Evolutionary conservation across 2,113 vertebrate species (phyloP).

Genomic region (Malurus cyaneus): DNA sequence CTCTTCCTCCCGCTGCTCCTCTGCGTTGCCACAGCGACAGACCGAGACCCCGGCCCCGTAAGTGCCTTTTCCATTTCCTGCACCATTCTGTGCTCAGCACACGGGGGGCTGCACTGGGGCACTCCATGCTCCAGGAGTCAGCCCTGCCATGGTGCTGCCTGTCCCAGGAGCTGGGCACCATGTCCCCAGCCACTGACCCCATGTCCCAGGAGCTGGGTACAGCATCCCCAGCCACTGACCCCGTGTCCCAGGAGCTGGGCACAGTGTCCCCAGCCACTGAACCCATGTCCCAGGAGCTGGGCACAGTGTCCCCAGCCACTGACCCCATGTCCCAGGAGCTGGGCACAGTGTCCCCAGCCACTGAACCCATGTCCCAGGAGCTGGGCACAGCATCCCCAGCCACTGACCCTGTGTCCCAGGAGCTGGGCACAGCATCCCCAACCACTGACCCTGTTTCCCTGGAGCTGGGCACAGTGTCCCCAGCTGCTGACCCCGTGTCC

Average conservation of each 20-base stretch:
- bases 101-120: background rate
- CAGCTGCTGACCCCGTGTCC: background rate
- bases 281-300: no score
- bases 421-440: no score
- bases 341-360: no score
- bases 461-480: no score
- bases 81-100: background rate
- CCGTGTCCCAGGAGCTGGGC: no score
- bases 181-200: background rate
- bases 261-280: no score
- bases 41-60: conserved; percentile 73
- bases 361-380: no score
- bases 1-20: conserved; percentile 1
- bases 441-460: no score
- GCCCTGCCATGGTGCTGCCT: background rate
- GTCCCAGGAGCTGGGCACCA: background rate
- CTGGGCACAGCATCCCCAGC: no score
- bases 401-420: no score
- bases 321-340: no score
- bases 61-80: conserved; percentile 25
- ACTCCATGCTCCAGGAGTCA: background rate
- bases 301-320: no score
- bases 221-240: background rate
- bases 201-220: background rate
- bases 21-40: conserved; percentile 48